phyloP scores from a whole-genome alignment of 2,113 vertebrate species.

The Vombatus ursinus region DNA sequence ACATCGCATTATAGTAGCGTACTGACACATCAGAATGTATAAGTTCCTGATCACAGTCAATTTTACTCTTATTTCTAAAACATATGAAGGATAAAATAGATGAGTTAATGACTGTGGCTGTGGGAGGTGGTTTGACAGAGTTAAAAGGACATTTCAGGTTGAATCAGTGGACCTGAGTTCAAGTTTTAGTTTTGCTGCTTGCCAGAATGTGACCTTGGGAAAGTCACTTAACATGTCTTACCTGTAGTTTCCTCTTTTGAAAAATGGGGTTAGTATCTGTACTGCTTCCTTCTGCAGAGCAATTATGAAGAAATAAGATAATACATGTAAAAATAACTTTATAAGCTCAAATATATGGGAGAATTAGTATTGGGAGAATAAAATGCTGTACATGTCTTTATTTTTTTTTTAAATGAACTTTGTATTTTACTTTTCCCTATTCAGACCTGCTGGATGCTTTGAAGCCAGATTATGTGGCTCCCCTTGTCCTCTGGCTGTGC shows the following conservation, averaged over 20 bases:
- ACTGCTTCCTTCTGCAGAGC: neutral
- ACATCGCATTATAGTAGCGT: neutral
- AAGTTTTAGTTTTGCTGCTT: neutral
- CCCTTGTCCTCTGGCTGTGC: constrained; percentile 96
- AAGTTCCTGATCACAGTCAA: neutral
- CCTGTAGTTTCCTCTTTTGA: neutral
- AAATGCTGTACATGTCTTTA: neutral
- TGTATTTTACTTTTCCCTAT: neutral
- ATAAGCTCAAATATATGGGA: neutral
- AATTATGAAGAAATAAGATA: neutral
- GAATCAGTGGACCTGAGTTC: neutral
- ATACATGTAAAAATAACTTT: neutral
- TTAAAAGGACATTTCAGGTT: neutral
- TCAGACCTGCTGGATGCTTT: constrained; percentile 91
- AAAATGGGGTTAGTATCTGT: neutral
- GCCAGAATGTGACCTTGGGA: neutral
- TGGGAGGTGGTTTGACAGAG: neutral
- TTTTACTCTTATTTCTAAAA: neutral
- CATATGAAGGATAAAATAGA: neutral
- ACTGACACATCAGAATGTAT: neutral
- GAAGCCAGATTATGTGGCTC: constrained; percentile 94
- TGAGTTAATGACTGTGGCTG: neutral
- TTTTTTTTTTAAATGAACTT: neutral
- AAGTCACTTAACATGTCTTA: neutral
- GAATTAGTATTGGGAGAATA: constrained; percentile 34